Base-by-base conservation (phyloP, 2,113 vertebrate species). In the Chaetura pelagica region DNA sequence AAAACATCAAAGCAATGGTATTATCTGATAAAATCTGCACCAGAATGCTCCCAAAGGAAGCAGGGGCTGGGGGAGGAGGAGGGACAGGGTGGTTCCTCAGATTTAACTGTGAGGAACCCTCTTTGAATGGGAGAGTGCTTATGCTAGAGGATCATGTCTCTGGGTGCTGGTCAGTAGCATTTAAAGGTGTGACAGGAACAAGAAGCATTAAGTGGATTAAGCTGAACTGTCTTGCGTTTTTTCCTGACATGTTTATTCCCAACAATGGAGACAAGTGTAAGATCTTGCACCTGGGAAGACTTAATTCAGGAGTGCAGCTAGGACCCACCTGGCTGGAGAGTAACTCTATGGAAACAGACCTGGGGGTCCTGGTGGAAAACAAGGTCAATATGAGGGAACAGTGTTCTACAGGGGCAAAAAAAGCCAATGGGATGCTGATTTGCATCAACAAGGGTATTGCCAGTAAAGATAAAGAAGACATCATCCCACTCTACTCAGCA, bases 121-220 rank as follows among this genome's bases (percentile, higher is more conserved):
- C 32, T 10, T 74, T 84, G 71, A 27, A 32, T 2, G 1, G 83
- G 42, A 81, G 79, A 87, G 48, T 58, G 34, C 44, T 87, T 89
- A 23, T 72, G 40, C 68, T 68, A 51, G 62, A 69, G 54, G 79
- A 89, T 54, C 49, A 23, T 4, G 2, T 57, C 51, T 81, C 22
- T 49, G 46, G 21, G 18, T 75, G 64, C 84, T 63, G 48, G 26
- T 62, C 49, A 59, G 63, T 54, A 68, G 44, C 59, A 67, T 76
- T 90, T 85, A 87, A 32, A 93, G 87, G n/a, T 79, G 30, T 81
- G 84, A 81, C 44, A 81, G 64, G 82, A 63, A 76, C n/a, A 79
- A 84, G 51, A 80, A 76, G 34, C 22, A 81, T 91, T 89, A 81
- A 91, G 44, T 15, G 42, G 63, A 58, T 57, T 91, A 35, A 89